Percentiles rank a stretch among this genome's conserved stretches.
phyloP scores from a whole-genome alignment of 2,888 invertebrate genomes.

The Brenthis hecate region DNA sequence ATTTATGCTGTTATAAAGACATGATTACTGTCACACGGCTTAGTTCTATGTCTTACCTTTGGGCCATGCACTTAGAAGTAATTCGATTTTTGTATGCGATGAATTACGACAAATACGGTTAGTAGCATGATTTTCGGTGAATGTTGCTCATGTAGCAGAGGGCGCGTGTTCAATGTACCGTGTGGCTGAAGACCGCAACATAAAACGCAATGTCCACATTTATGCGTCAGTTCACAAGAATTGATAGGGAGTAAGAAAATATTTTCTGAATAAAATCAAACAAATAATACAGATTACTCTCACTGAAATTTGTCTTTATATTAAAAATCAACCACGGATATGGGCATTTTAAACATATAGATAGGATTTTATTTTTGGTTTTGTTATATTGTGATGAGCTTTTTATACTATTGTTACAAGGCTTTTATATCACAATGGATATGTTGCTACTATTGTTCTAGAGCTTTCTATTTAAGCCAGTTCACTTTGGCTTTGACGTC shows the following conservation, averaged over 20 bases:
- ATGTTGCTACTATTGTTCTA: slow-evolving; percentile 70
- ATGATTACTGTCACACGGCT: slow-evolving; percentile 67
- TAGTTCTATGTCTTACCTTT: slow-evolving; percentile 47
- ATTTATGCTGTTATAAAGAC: slow-evolving; percentile 76
- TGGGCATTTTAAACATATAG: slow-evolving; percentile 24
- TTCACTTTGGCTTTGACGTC: slow-evolving; percentile 72
- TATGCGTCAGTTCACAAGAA: too few species aligned
- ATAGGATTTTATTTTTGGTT: slow-evolving; percentile 21
- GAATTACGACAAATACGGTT: too few species aligned
- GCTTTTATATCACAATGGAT: slow-evolving; percentile 63
- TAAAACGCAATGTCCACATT: too few species aligned
- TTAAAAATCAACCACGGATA: not conserved
- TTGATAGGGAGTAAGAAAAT: too few species aligned
- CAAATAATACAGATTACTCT: too few species aligned
- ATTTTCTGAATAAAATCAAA: too few species aligned
- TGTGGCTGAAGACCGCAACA: too few species aligned
- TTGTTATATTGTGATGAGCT: slow-evolving; percentile 27
- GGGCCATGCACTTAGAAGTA: not conserved
- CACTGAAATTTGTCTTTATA: too few species aligned
- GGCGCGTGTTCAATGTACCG: too few species aligned
- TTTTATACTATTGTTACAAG: slow-evolving; percentile 40
- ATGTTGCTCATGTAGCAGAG: too few species aligned
- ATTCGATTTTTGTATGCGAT: too few species aligned
- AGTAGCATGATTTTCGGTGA: too few species aligned
- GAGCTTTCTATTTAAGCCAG: slow-evolving; percentile 63